Base-by-base conservation (phyloP, 2,797 vertebrate species). In the Hoplostethus atlanticus region DNA sequence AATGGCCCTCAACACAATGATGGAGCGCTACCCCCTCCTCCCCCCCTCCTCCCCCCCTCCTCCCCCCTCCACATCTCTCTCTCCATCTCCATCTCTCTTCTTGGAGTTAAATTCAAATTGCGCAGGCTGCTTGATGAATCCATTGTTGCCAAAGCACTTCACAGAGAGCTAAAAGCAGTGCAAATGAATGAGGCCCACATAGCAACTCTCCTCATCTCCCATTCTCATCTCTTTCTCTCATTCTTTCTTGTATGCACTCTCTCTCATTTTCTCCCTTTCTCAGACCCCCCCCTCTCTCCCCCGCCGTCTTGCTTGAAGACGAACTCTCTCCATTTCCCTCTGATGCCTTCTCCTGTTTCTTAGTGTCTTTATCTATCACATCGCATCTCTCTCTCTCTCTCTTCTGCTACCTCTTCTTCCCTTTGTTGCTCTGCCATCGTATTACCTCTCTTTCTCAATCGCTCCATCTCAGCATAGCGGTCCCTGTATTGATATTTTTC, bases 121-220 rank as follows among this genome's bases (percentile, higher is more conserved):
- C 42, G 64, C 65, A 65, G 76, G 67, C 72, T 86, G 73, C 82
- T 75, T 86, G 85, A 92, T 89, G 83, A 89, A 87, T 83, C 85
- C 76, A 81, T 87, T 87, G 83, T 90, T 85, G 87, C 80, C 46
- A 65, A 66, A 88, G 84, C 76, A 79, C 90, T 91, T 91, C 78
- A 81, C 70, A 79, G 63, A 80, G 83, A 73, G 76, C 74, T 86
- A 79, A 90, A 89, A 87, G 78, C 11, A 28, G 61, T 34, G 61
- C 71, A 79, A 87, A 89, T 89, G 78, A 87, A 88, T 89, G 60
- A 56, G 73, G 77, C 81, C 84, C 82, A 84, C 88, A 84, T 81
- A 71, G 84, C 73, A 78, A 67, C 59, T 63, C 48, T 68, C 68
- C 72, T 78, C 58, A 46, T 77, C 56, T 53, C 73, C 71, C 78